These are phyloP conservation scores for Megaceryle torquata DNA, from an alignment of 2,113 vertebrate genomes.

Conservation along the genomic window DNA sequence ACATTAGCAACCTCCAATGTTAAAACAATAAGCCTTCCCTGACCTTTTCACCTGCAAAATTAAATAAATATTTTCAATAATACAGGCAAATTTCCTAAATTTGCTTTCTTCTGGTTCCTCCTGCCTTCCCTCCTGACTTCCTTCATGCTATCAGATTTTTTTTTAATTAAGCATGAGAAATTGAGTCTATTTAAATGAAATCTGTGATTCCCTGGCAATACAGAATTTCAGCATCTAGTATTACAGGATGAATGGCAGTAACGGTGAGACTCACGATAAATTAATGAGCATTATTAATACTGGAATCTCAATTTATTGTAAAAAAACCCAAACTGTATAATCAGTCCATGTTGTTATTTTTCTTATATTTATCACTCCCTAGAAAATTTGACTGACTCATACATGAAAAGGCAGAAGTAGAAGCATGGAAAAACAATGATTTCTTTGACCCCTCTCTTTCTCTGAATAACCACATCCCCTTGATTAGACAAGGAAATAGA, in stretches of 20 bases:
- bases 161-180: background rate
- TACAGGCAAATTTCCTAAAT: background rate
- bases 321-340: background rate
- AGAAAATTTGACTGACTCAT: background rate
- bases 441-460: background rate
- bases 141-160: background rate
- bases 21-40: background rate
- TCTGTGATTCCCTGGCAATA: background rate
- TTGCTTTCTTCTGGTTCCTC: background rate
- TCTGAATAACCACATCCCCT: background rate
- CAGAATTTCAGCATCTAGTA: background rate
- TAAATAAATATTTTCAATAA: background rate
- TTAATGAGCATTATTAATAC: background rate
- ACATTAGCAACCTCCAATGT: background rate
- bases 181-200: background rate
- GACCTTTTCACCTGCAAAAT: background rate
- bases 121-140: background rate
- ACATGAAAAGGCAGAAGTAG: background rate
- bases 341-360: background rate
- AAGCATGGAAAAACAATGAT: background rate
- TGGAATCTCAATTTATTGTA: background rate
- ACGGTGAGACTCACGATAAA: background rate
- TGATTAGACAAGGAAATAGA: background rate
- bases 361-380: background rate
- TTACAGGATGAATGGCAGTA: background rate